Percentiles rank a stretch among this genome's conserved stretches.
phyloP scores from a whole-genome alignment of 2,113 vertebrate genomes.

The Setophaga kirtlandii region DNA sequence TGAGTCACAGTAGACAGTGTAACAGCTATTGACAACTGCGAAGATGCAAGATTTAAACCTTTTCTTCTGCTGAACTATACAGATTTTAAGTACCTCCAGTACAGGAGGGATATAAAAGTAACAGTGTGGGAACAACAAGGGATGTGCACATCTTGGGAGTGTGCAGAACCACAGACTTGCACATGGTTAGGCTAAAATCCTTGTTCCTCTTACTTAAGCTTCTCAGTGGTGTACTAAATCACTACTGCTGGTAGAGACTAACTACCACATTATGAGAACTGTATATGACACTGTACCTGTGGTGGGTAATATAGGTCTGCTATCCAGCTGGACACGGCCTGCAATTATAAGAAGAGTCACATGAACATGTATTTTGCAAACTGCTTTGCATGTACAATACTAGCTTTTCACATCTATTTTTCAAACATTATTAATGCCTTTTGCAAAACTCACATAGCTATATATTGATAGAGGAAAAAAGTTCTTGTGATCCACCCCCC shows the following conservation, averaged over 20 bases:
- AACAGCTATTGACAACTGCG: not conserved
- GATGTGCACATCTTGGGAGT: not conserved
- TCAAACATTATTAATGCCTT: not conserved
- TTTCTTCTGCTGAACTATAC: not conserved
- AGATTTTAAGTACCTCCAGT: not conserved
- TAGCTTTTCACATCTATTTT: not conserved
- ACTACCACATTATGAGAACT: not conserved
- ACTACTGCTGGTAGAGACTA: not conserved
- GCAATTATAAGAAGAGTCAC: not conserved
- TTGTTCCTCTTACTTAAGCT: not conserved
- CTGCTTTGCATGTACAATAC: accelerated
- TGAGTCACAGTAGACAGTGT: not conserved
- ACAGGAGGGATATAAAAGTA: not conserved
- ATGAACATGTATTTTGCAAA: not conserved
- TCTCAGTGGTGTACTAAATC: not conserved
- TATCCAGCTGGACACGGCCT: conserved; percentile 48
- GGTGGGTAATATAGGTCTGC: not conserved
- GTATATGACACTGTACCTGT: not conserved
- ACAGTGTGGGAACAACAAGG: not conserved
- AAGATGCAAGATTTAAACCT: not conserved
- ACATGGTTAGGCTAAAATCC: not conserved
- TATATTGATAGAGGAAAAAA: not conserved
- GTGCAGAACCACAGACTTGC: not conserved
- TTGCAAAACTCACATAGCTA: not conserved
- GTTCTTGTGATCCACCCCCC: not conserved